phyloP scores from a whole-genome alignment of 2,797 vertebrate species.

The Sebastes nivosus region DNA sequence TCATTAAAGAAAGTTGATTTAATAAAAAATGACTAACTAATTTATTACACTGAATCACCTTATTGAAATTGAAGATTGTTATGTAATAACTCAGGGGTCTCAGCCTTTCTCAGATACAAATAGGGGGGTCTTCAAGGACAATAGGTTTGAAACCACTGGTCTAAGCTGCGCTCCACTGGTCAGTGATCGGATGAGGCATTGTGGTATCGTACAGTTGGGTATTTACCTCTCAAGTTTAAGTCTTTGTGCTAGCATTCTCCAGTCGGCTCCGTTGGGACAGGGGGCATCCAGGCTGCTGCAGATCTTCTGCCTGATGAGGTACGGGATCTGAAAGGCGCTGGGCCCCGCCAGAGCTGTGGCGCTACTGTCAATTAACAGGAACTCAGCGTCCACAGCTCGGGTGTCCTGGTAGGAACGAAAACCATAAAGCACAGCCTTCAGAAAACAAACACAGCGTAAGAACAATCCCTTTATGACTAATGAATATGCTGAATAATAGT shows the following conservation, averaged over 20 bases:
- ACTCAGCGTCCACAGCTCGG: constrained; percentile 88
- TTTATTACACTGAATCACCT: no score
- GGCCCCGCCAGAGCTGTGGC: constrained; percentile 95
- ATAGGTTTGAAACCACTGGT: no score
- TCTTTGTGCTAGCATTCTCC: constrained; percentile 97
- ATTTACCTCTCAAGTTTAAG: constrained; percentile 95
- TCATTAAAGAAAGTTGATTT: no score
- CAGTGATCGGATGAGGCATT: constrained; percentile 23
- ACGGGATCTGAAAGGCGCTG: constrained; percentile 99
- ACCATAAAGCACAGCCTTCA: background rate
- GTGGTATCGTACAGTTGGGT: background rate
- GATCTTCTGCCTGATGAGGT: constrained; percentile 99
- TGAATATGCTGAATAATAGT: background rate
- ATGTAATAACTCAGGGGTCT: no score
- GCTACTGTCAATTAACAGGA: constrained; percentile 90
- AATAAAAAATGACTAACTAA: no score
- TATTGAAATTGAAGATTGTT: no score
- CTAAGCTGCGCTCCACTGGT: background rate
- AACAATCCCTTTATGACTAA: background rate
- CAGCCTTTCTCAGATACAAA: no score
- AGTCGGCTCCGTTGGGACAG: constrained; percentile 94
- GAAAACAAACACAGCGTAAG: background rate
- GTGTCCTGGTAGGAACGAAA: constrained; percentile 84
- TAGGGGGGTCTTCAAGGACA: no score
- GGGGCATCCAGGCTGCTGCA: constrained; percentile 96